These are phyloP conservation scores for Harpagifer antarcticus DNA, from an alignment of 2,797 vertebrate genomes.

Conservation along the genomic window DNA sequence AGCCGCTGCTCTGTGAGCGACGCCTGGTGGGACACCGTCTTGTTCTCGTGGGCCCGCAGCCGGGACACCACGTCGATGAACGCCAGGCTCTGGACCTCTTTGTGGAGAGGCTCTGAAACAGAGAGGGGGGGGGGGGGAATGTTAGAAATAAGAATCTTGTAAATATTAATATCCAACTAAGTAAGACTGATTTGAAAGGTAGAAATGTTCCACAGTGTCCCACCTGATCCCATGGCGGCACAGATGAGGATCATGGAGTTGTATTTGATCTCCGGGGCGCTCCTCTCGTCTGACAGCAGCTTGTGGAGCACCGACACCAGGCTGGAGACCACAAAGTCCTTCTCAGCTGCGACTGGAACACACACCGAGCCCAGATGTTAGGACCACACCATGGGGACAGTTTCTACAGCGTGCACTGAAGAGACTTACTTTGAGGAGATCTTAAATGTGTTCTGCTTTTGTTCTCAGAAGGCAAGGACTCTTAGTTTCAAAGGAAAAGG, in stretches of 20 bases:
- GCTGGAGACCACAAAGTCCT: slow-evolving; percentile 92
- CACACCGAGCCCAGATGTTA: neutral
- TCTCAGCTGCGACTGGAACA: slow-evolving; percentile 90
- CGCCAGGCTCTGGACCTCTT: slow-evolving; percentile 93
- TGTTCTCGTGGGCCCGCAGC: slow-evolving; percentile 97
- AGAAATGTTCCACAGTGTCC: slow-evolving; percentile 43
- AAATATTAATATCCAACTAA: too few species aligned
- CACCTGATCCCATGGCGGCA: slow-evolving; percentile 95
- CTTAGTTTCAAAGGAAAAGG: neutral
- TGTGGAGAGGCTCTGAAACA: slow-evolving; percentile 91
- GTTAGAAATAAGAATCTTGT: neutral
- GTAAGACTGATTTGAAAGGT: too few species aligned
- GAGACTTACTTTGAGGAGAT: too few species aligned
- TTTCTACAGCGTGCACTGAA: neutral
- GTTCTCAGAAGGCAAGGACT: neutral
- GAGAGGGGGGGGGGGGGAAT: slow-evolving; percentile 44
- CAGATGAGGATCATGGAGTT: slow-evolving; percentile 99
- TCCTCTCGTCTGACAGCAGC: slow-evolving; percentile 94
- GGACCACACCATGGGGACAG: neutral
- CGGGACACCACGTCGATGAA: slow-evolving; percentile 95
- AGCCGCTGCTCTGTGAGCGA: slow-evolving; percentile 98
- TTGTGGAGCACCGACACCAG: slow-evolving; percentile 97
- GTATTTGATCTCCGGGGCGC: slow-evolving; percentile 98
- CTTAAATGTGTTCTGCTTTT: neutral
- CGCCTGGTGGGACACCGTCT: slow-evolving; percentile 97